These are phyloP conservation scores for Tokudaia muenninki DNA, from an alignment of 2,797 vertebrate species.

Conservation along the genomic window DNA sequence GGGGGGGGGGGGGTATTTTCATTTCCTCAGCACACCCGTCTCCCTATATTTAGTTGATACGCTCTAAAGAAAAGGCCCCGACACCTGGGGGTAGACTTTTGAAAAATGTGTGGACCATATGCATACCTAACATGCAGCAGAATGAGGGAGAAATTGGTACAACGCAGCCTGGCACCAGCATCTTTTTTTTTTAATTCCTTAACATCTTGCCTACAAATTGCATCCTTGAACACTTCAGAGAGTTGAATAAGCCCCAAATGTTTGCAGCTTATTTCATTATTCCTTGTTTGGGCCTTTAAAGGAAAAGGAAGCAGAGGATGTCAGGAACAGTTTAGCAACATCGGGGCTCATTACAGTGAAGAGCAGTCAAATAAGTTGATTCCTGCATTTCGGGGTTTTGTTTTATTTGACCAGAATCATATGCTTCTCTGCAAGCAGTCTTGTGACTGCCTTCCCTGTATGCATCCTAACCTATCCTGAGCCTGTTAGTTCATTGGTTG, in stretches of 20 bases:
- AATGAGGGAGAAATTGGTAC: conserved; percentile 70
- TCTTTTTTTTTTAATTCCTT: conserved; percentile 75
- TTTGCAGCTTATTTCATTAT: conserved; percentile 83
- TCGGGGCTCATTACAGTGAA: conserved; percentile 77
- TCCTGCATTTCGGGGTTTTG: conserved; percentile 61
- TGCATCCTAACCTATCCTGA: conserved; percentile 50
- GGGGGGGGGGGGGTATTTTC: conserved; percentile 51
- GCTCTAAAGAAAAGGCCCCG: conserved; percentile 75
- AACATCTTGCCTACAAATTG: conserved; percentile 86
- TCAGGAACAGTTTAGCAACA: conserved; percentile 82
- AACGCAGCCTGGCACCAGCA: conserved; percentile 50
- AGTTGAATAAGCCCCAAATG: conserved; percentile 81
- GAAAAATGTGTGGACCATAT: conserved; percentile 84
- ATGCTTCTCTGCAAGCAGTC: conserved; percentile 65
- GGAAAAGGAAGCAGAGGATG: conserved; percentile 54
- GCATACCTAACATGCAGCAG: conserved; percentile 77
- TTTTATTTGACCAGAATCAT: conserved; percentile 70
- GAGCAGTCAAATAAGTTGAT: conserved; percentile 78
- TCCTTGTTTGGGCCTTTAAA: conserved; percentile 75
- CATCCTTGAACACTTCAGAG: conserved; percentile 82
- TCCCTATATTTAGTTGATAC: conserved; percentile 79
- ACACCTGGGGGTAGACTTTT: conserved; percentile 79
- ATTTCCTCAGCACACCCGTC: conserved; percentile 79
- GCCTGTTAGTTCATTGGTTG: conserved; percentile 49
- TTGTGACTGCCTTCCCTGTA: conserved; percentile 63